Evolutionary conservation across 2,888 invertebrate species (phyloP).

Genomic region (Crematogaster levior): DNA sequence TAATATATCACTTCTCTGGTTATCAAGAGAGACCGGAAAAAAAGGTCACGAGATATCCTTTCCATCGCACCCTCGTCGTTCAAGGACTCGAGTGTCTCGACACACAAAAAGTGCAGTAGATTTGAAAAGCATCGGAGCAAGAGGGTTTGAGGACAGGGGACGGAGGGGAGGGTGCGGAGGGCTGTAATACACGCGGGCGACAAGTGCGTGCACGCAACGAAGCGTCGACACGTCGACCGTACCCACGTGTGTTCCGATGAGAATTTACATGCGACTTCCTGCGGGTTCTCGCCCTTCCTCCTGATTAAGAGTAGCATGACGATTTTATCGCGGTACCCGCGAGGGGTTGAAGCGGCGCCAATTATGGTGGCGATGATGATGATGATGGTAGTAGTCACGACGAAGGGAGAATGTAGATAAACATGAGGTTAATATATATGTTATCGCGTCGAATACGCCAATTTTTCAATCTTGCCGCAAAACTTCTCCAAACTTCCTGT

Average conservation of each 20-base stretch:
- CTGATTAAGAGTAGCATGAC: conserved; percentile 80
- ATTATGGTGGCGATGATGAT: conserved; percentile 70
- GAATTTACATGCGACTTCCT: conserved; percentile 82
- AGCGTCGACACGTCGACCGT: conserved; percentile 66
- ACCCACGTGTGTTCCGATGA: conserved; percentile 75
- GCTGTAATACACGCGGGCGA: conserved; percentile 60
- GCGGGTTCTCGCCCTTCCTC: conserved; percentile 70
- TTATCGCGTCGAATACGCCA: conserved; percentile 39
- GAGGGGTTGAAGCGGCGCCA: conserved; percentile 75
- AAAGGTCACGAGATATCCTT: neutral
- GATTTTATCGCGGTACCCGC: conserved; percentile 80
- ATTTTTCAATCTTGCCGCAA: neutral
- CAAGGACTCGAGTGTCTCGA: conserved; percentile 6
- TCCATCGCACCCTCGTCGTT: neutral
- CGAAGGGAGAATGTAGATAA: conserved; percentile 56
- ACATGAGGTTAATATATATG: conserved; percentile 56
- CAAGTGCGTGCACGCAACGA: conserved; percentile 69
- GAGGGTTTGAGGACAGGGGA: neutral
- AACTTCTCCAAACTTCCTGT: neutral
- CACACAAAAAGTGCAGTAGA: neutral
- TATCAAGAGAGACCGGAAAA: neutral
- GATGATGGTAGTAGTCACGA: conserved; percentile 43
- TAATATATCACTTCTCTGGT: neutral
- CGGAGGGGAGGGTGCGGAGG: neutral
- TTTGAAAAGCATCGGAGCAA: neutral